Conservation (phyloP, 1,140 invertebrate genomes). For the Drosophila biarmipes region DNA sequence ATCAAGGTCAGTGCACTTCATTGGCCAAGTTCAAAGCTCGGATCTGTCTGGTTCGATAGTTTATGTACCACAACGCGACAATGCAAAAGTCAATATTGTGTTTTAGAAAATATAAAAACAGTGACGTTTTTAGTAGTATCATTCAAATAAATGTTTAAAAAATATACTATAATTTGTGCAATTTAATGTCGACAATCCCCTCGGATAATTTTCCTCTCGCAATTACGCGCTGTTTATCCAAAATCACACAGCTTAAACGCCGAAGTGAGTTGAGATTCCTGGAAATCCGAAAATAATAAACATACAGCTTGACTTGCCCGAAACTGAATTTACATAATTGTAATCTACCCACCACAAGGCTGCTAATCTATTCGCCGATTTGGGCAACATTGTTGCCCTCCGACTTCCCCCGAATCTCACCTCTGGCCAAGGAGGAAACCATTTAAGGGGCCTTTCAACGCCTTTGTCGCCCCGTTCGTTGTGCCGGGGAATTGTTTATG, state of each 20-base stretch:
- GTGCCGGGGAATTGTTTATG: constrained; percentile 64
- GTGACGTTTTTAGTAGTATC: not conserved
- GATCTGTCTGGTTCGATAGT: not conserved
- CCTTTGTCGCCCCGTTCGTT: constrained; percentile 19
- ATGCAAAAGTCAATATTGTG: not conserved
- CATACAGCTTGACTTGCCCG: constrained; percentile 4
- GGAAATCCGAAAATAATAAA: constrained; percentile 8
- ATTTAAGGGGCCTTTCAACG: constrained; percentile 53
- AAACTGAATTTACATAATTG: constrained; percentile 38
- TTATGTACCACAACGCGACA: not conserved
- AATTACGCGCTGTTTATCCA: constrained; percentile 8
- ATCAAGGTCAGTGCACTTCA: not conserved
- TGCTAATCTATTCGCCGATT: constrained; percentile 36
- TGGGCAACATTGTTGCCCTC: constrained; percentile 34
- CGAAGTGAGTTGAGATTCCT: constrained; percentile 1
- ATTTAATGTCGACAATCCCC: not conserved
- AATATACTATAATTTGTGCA: too few relatives aligned
- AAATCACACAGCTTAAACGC: constrained; percentile 2
- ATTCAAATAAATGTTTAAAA: too few relatives aligned
- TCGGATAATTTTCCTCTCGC: not conserved
- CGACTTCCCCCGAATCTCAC: not conserved
- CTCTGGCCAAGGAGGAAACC: constrained; percentile 6
- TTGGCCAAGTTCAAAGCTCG: not conserved
- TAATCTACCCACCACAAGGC: constrained; percentile 27
- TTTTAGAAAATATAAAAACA: not conserved